Conservation (phyloP, 2,113 vertebrate species). For the Penelope pileata region DNA sequence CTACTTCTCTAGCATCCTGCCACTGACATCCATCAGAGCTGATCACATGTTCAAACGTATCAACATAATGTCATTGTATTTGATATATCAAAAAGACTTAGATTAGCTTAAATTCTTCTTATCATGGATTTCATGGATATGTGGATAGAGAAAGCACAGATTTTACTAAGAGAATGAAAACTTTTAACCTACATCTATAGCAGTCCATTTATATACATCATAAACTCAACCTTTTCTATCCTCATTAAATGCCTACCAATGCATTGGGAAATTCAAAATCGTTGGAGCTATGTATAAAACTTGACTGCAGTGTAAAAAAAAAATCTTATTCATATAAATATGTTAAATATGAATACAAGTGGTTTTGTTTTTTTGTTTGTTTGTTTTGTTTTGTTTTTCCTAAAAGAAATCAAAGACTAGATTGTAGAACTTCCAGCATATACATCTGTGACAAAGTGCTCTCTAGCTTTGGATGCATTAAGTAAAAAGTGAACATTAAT, state of each 20-base stretch:
- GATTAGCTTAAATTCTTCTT: not conserved
- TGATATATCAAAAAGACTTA: not conserved
- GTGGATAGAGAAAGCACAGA: not conserved
- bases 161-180: not conserved
- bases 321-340: not conserved
- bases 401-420: not conserved
- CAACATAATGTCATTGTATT: not conserved
- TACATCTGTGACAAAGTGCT: not conserved
- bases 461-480: not conserved
- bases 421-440: not conserved
- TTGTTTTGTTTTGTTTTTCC: not conserved
- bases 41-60: not conserved
- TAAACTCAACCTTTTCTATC: not conserved
- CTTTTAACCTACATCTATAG: not conserved
- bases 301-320: not conserved
- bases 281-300: not conserved
- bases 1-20: not conserved
- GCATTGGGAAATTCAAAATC: not conserved
- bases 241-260: not conserved
- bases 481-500: not conserved
- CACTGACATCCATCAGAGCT: not conserved
- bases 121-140: fast-evolving
- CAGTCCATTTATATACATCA: not conserved
- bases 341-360: not conserved
- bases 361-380: no score